Evolutionary conservation across 23 tunicate genomes (phyloP), one percentile per base, ranked within the genome.

Genomic region (Ascidia mentula): DNA sequence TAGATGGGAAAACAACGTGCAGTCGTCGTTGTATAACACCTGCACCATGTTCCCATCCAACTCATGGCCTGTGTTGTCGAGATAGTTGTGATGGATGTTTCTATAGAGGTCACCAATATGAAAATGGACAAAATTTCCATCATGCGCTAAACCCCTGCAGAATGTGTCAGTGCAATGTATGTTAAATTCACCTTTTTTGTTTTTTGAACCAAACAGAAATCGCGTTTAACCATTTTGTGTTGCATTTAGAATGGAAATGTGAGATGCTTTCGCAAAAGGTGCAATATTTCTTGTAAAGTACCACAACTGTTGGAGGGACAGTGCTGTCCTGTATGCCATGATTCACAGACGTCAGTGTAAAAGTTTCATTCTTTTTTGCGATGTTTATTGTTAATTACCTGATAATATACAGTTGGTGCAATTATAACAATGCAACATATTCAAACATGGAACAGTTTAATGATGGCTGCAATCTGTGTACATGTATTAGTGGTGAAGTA

Each of bases 51-150:
- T 46, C 80, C 0, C 87, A 91, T 78, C 97, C 97, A 12, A 69
- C 84, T 0, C 45, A 45, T 36, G 90, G 87, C 36, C 77, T 28
- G 36, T 91, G 97, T 79, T 91, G 97, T 40, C 79, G 87, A 26
- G 84, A 91, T 61, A 77, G 36, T 59, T 91, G 97, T 74, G 84
- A 81, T 36, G 97, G 89, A 15, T 91, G 97, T 73, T 59, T 36
- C 45, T 91, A 71, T 45, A 71, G 81, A 31, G 97, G 97, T 0
- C 33, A n/a, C 12, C 38, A 46, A 4, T 69, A 81, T 45, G 22
- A 72, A 37, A 91, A 91, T 69, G 97, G 97, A 12, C 53, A 85
- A 78, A 84, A 31, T 40, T 82, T 85, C 40, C 40, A 45, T 13
- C 89, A 90, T 39, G 20, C 39, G 24, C 39, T 59, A 17, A 83